Evolutionary conservation across 2,113 vertebrate species (phyloP).

Genomic region (Brachyhypopomus gauderio): DNA sequence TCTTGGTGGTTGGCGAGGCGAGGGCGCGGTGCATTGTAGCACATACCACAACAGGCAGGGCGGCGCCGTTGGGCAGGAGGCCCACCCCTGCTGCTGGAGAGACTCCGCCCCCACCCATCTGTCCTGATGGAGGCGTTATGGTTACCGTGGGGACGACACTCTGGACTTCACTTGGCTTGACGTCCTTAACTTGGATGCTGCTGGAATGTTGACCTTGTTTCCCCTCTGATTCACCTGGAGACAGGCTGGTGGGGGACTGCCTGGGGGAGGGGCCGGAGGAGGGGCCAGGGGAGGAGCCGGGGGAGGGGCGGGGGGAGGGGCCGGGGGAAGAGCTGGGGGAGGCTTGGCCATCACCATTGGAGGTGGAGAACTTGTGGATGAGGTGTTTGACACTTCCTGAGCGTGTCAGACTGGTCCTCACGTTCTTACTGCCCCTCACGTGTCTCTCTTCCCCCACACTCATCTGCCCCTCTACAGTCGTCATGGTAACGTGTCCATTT

Average conservation of each 20-base stretch:
- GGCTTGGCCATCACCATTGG: background rate
- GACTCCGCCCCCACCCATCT: no score
- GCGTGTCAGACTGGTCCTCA: constrained; percentile 51
- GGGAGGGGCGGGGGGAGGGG: background rate
- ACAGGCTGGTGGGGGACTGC: background rate
- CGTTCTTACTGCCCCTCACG: constrained; percentile 40
- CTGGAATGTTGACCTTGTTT: background rate
- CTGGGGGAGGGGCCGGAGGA: background rate
- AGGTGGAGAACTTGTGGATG: constrained; percentile 68
- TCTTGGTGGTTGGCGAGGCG: no score
- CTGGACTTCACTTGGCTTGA: background rate
- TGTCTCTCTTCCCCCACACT: constrained; percentile 44
- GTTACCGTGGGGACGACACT: background rate
- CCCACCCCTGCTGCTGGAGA: background rate
- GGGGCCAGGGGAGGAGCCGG: background rate
- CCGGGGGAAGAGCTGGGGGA: background rate
- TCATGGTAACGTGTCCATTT: constrained; percentile 20
- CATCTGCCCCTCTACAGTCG: background rate
- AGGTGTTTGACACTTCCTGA: constrained; percentile 69
- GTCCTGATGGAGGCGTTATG: background rate
- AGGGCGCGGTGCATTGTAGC: no score
- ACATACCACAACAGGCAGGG: constrained; percentile 15
- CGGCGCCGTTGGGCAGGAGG: no score
- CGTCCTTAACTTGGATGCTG: background rate
- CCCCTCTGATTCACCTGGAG: background rate